Evolutionary conservation across 1,140 invertebrate species (phyloP).

Genomic region (Eufriesea mexicana): DNA sequence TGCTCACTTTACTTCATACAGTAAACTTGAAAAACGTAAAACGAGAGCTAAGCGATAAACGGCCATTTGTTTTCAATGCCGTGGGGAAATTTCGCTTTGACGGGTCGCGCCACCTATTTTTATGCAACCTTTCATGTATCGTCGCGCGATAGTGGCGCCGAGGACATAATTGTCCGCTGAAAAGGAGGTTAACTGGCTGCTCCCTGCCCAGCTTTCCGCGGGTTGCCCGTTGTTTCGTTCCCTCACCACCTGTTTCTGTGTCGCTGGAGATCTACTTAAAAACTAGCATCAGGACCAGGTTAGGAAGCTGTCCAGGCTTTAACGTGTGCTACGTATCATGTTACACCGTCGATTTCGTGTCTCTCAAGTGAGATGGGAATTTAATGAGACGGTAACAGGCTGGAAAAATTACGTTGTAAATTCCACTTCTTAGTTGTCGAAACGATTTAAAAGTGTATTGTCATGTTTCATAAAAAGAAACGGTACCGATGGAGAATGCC

Average conservation of each 20-base stretch:
- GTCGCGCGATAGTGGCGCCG: slow-evolving; percentile 16
- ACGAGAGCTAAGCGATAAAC: too few relatives aligned
- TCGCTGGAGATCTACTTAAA: slow-evolving; percentile 9
- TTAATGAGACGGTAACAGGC: neutral
- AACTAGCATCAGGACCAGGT: slow-evolving; percentile 6
- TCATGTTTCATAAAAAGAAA: too few relatives aligned
- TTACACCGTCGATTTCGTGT: neutral
- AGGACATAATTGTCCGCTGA: slow-evolving; percentile 34
- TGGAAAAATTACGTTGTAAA: too few relatives aligned
- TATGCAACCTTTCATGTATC: slow-evolving; percentile 33
- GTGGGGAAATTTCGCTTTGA: slow-evolving; percentile 5
- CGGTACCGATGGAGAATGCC: too few relatives aligned
- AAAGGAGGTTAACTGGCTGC: slow-evolving; percentile 50
- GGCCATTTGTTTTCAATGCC: neutral
- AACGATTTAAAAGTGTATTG: too few relatives aligned
- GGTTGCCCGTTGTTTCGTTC: slow-evolving; percentile 9
- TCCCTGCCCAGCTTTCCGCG: too few relatives aligned
- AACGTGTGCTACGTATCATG: too few relatives aligned
- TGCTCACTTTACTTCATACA: too few relatives aligned
- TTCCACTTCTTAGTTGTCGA: too few relatives aligned
- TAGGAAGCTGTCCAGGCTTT: neutral
- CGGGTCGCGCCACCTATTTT: slow-evolving; percentile 1
- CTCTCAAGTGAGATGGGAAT: too few relatives aligned
- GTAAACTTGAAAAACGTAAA: neutral
- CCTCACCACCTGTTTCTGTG: neutral